These are phyloP conservation scores for Epizoanthus rinbou DNA, from an alignment of 92 coral and sea anemone genomes.

Conservation along the genomic window DNA sequence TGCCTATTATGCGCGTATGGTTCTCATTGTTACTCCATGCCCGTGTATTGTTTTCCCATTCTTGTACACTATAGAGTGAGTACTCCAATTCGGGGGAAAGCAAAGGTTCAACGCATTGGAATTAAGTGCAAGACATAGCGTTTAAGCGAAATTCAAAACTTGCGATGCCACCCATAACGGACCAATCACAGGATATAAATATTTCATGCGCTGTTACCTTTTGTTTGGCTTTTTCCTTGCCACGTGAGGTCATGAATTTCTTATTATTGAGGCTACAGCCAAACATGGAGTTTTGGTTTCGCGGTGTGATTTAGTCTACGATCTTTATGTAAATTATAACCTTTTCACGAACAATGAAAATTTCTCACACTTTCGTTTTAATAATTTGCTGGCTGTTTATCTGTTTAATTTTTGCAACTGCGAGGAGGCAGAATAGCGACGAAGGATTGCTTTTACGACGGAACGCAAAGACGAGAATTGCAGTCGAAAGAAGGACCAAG, in stretches of 20 bases:
- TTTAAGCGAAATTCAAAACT: conserved; percentile 7
- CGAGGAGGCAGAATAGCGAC: background rate
- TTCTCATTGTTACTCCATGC: background rate
- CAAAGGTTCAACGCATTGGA: background rate
- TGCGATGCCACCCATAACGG: background rate
- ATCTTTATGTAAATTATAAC: background rate
- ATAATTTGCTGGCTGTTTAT: conserved; percentile 2
- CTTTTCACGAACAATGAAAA: conserved; percentile 3
- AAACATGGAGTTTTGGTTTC: conserved; percentile 7
- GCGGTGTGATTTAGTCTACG: conserved; percentile 14
- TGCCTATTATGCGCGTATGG: too few species aligned
- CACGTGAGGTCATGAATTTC: conserved; percentile 37
- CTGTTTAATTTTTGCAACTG: conserved; percentile 2
- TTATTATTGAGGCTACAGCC: background rate
- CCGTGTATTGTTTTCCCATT: background rate
- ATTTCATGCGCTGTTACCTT: conserved; percentile 1
- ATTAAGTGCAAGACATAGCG: too few species aligned
- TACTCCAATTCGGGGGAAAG: background rate
- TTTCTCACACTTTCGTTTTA: background rate
- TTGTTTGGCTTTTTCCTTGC: conserved; percentile 23
- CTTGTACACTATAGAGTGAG: too few species aligned
- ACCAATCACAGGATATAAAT: background rate
- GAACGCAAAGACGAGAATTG: background rate
- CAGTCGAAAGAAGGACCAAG: background rate
- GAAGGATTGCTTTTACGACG: conserved; percentile 1